Conservation (phyloP, 2,888 invertebrate species). For the Oxycera nigricornis region DNA sequence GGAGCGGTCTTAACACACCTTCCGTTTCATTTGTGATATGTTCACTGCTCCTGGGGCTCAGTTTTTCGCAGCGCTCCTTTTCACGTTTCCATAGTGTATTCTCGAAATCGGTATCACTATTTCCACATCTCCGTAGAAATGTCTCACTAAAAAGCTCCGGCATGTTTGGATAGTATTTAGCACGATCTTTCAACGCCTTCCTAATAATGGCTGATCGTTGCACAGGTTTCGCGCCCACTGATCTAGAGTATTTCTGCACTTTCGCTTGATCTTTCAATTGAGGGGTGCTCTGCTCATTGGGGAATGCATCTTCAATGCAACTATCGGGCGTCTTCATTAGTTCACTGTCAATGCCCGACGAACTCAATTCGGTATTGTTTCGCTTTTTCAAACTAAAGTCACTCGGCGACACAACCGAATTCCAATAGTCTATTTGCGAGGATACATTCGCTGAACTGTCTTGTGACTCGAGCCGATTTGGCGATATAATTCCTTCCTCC, state of each 20-base stretch:
- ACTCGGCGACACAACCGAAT: constrained; percentile 31
- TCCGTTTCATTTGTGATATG: not conserved
- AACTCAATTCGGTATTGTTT: constrained; percentile 6
- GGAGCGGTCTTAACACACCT: constrained; percentile 40
- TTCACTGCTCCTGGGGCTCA: not conserved
- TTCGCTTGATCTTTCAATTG: not conserved
- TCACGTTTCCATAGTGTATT: constrained; percentile 43
- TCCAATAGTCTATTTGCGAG: constrained; percentile 44
- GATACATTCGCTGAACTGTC: constrained; percentile 27
- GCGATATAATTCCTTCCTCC: not conserved
- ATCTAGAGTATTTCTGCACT: not conserved
- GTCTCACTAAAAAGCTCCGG: constrained; percentile 46
- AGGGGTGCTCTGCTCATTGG: constrained; percentile 7
- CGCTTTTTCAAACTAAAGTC: constrained; percentile 27
- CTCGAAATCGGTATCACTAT: constrained; percentile 39
- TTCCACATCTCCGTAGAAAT: constrained; percentile 19
- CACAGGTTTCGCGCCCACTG: not conserved
- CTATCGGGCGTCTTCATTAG: not conserved
- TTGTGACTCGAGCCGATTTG: not conserved
- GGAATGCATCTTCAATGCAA: not conserved
- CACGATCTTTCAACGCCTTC: constrained; percentile 32
- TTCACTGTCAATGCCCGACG: not conserved
- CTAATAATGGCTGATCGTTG: not conserved
- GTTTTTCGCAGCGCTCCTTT: constrained; percentile 40
- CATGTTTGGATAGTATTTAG: constrained; percentile 47